Evolutionary conservation across 2,888 invertebrate genomes (phyloP).

Genomic region (Tenodera sinensis): DNA sequence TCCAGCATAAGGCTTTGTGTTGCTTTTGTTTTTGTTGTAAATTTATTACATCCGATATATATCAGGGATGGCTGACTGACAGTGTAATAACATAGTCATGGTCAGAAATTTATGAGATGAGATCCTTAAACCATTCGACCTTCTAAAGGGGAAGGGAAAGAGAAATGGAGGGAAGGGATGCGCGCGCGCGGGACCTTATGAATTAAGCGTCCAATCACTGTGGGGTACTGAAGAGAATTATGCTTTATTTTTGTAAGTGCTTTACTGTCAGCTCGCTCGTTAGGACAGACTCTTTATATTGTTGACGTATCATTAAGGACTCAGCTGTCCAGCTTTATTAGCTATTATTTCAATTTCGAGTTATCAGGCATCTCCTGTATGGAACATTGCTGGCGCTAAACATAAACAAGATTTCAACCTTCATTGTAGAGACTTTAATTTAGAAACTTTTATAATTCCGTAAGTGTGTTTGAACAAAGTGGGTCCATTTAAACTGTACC

Average conservation of each 20-base stretch:
- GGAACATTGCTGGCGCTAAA: not conserved
- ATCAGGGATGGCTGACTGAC: constrained; percentile 10
- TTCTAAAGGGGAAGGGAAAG: not conserved
- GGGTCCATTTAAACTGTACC: too few relatives aligned
- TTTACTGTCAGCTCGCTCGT: not conserved
- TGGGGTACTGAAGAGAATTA: not conserved
- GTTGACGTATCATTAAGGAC: not conserved
- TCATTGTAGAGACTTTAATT: too few relatives aligned
- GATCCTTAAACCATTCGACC: constrained; percentile 10
- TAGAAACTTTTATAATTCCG: too few relatives aligned
- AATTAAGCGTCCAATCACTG: not conserved
- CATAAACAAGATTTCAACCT: too few relatives aligned
- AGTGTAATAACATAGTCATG: constrained; percentile 6
- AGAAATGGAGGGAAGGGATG: too few relatives aligned
- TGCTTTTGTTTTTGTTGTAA: not conserved
- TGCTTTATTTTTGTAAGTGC: not conserved
- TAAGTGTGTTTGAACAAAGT: too few relatives aligned
- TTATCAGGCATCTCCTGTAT: not conserved
- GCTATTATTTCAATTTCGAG: not conserved
- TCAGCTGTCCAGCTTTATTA: not conserved
- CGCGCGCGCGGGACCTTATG: not conserved
- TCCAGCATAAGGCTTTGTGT: not conserved
- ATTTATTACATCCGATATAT: constrained; percentile 11
- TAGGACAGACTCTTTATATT: not conserved
- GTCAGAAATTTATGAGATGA: constrained; percentile 12